These are phyloP conservation scores for Cairina moschata DNA, from an alignment of 2,113 vertebrate genomes.

Conservation along the genomic window DNA sequence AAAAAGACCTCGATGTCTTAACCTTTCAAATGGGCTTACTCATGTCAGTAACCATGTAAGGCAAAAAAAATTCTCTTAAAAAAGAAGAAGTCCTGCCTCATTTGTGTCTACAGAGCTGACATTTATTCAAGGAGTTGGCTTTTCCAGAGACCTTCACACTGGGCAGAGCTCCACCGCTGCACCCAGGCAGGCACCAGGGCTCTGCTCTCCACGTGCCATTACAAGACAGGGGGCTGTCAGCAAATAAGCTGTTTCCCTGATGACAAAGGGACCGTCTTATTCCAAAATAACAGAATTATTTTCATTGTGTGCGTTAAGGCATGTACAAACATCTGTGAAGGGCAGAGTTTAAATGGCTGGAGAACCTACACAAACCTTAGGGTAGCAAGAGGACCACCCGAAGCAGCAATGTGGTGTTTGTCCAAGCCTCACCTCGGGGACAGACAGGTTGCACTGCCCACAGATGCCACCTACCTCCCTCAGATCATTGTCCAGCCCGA, in stretches of 20 bases:
- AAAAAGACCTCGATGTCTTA: not conserved
- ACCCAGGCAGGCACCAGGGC: not conserved
- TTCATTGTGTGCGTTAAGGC: not conserved
- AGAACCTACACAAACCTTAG: not conserved
- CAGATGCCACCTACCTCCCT: constrained; percentile 83
- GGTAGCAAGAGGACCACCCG: not conserved
- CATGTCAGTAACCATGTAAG: not conserved
- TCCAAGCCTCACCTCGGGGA: not conserved
- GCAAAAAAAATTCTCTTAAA: not conserved
- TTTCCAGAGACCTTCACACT: not conserved
- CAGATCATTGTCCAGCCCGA: constrained; percentile 86
- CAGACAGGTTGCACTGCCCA: not conserved
- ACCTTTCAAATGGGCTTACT: constrained; percentile 19
- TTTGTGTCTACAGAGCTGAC: not conserved
- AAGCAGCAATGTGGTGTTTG: not conserved
- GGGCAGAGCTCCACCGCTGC: not conserved
- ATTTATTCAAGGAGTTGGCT: not conserved
- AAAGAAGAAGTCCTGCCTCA: not conserved
- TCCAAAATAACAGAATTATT: not conserved
- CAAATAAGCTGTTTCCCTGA: not conserved
- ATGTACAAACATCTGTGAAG: not conserved
- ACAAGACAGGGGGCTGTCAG: rapidly evolving
- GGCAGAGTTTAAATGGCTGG: not conserved
- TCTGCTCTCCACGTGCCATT: not conserved
- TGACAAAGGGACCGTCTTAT: not conserved